A percentile compares a stretch with the other conserved stretches of the same genome.
phyloP scores from a whole-genome alignment of 2,113 vertebrate genomes.

The Pollimyrus isidori region DNA sequence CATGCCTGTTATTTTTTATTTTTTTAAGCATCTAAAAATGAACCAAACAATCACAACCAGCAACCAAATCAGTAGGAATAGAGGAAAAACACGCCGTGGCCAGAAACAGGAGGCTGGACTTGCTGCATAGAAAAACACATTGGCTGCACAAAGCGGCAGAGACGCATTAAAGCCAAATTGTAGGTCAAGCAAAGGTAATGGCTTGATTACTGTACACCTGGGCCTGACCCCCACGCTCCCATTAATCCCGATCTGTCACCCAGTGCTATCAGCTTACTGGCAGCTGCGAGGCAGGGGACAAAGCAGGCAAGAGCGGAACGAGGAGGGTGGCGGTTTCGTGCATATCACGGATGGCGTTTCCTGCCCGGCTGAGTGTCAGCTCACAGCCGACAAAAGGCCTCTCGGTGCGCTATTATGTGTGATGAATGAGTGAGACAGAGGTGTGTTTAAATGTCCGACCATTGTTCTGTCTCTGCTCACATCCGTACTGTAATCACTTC shows the following conservation, averaged over 20 bases:
- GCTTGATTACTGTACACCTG: conserved; percentile 46
- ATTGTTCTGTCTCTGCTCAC: background rate
- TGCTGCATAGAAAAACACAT: background rate
- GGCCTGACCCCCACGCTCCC: conserved; percentile 27
- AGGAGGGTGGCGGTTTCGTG: background rate
- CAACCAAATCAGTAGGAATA: background rate
- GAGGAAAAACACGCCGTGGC: background rate
- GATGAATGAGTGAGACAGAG: background rate
- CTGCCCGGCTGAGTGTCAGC: conserved; percentile 13
- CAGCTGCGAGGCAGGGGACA: conserved; percentile 49
- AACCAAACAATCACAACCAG: background rate
- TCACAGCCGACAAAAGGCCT: background rate
- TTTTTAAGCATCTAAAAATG: background rate
- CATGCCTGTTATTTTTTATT: background rate
- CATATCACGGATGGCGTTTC: background rate
- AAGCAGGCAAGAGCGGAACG: conserved; percentile 35
- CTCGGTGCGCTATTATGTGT: background rate
- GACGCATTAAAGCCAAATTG: conserved; percentile 10
- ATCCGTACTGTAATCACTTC: background rate
- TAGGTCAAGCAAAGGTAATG: conserved; percentile 38
- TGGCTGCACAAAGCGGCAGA: background rate
- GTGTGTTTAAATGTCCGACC: background rate
- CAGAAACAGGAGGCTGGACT: background rate
- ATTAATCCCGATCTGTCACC: conserved; percentile 31
- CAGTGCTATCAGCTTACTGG: conserved; percentile 47